These are phyloP conservation scores for Sylvilagus bachmani DNA, from an alignment of 2,113 vertebrate genomes.

Conservation along the genomic window DNA sequence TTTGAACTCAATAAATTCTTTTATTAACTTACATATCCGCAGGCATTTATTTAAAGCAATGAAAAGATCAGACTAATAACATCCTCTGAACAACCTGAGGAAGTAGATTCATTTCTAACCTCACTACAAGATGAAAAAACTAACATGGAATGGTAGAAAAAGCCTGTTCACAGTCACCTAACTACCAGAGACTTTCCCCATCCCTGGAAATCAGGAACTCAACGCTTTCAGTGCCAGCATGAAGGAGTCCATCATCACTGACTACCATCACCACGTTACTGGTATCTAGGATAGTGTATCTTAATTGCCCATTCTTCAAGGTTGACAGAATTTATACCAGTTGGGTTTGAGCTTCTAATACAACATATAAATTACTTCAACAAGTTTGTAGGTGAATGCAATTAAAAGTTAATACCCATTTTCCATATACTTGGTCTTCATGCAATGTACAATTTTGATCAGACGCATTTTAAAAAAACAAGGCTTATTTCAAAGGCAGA, in stretches of 20 bases:
- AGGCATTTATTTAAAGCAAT: no score
- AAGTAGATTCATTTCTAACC: background rate
- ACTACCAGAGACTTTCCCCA: background rate
- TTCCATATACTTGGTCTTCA: no score
- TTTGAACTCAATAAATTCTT: no score
- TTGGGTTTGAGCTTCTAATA: background rate
- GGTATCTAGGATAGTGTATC: accelerated
- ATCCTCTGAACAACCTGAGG: background rate
- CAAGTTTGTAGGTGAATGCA: no score
- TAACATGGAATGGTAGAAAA: background rate
- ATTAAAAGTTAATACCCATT: no score
- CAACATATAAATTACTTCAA: no score
- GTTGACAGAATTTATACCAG: background rate
- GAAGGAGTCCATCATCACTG: background rate
- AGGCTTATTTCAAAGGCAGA: no score
- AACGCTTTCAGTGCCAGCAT: background rate
- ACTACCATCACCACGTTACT: background rate
- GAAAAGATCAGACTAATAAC: no score
- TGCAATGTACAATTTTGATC: background rate
- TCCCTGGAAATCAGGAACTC: background rate
- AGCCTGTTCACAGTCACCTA: background rate
- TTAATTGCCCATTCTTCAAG: background rate
- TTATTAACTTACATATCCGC: no score
- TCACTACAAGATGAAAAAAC: background rate
- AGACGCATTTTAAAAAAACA: background rate